Percentiles rank a stretch among this genome's conserved stretches.
phyloP scores from a whole-genome alignment of 1,140 invertebrate species.

The Ceratitis capitata region DNA sequence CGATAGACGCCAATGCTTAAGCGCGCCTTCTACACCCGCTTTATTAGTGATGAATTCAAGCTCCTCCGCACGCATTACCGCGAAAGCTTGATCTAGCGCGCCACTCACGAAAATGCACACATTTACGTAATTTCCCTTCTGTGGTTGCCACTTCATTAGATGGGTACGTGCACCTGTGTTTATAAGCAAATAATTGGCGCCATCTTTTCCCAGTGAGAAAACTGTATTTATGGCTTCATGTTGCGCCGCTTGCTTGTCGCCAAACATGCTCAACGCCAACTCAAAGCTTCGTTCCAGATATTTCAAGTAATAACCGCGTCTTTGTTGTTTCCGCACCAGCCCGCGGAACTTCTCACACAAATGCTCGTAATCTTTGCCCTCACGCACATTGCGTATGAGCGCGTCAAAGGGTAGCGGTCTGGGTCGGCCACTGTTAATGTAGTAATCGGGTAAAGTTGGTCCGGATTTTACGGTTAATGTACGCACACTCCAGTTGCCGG shows the following conservation, averaged over 20 bases:
- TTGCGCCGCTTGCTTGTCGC: neutral
- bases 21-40: neutral
- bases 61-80: no score
- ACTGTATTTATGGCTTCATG: neutral
- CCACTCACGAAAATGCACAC: slow-evolving; percentile 50
- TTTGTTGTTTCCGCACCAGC: neutral
- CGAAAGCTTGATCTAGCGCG: slow-evolving; percentile 50
- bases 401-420: neutral
- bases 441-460: neutral
- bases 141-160: slow-evolving; percentile 46
- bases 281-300: slow-evolving; percentile 24
- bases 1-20: neutral
- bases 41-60: neutral
- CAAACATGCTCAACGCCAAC: neutral
- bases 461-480: slow-evolving; percentile 48
- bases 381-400: neutral
- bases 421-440: neutral
- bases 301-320: neutral
- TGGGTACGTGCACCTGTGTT: slow-evolving; percentile 52
- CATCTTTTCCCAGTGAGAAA: neutral
- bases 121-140: slow-evolving; percentile 23
- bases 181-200: slow-evolving; percentile 49
- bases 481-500: slow-evolving; percentile 56
- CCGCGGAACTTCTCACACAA: slow-evolving; percentile 7
- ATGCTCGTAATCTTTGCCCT: neutral